A percentile compares a stretch with the other conserved stretches of the same genome.
These are phyloP conservation scores for Psammodynastes pulverulentus DNA, from an alignment of 2,113 vertebrate species.

Conservation along the genomic window DNA sequence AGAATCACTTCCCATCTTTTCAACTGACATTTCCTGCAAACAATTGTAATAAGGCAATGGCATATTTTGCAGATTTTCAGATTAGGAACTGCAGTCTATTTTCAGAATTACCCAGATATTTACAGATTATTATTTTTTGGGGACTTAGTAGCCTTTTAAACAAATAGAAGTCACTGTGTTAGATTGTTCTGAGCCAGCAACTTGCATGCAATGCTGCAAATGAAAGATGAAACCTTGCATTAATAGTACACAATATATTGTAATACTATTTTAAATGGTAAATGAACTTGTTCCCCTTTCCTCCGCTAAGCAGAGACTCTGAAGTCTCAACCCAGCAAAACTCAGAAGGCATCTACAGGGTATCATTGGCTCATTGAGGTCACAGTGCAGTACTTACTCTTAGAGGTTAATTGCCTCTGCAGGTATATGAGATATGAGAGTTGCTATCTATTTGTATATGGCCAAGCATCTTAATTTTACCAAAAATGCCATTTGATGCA, in stretches of 20 bases:
- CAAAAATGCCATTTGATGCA: constrained; percentile 64
- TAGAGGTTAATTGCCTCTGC: constrained; percentile 52
- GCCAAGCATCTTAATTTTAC: constrained; percentile 58
- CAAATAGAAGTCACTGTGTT: constrained; percentile 4
- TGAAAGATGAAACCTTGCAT: constrained; percentile 31
- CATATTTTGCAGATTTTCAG: constrained; percentile 35
- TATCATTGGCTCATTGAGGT: constrained; percentile 28
- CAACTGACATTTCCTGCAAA: constrained; percentile 39
- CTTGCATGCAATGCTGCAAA: constrained; percentile 31
- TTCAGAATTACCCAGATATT: constrained; percentile 39
- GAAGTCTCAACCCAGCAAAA: not conserved
- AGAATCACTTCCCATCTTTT: constrained; percentile 28
- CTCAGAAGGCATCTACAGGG: constrained; percentile 34
- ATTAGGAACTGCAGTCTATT: constrained; percentile 27
- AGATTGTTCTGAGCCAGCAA: constrained; percentile 38
- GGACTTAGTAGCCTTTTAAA: constrained; percentile 34
- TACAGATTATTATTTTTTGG: constrained; percentile 17
- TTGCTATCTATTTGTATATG: constrained; percentile 72
- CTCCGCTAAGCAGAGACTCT: constrained; percentile 1
- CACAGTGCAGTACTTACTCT: constrained; percentile 29
- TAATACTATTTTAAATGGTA: not conserved
- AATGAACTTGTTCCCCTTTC: not conserved
- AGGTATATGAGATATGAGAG: constrained; percentile 63
- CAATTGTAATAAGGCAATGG: constrained; percentile 24
- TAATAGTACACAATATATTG: constrained; percentile 8